These are phyloP conservation scores for Dendropsophus ebraccatus DNA, from an alignment of 2,113 vertebrate species.

Conservation along the genomic window DNA sequence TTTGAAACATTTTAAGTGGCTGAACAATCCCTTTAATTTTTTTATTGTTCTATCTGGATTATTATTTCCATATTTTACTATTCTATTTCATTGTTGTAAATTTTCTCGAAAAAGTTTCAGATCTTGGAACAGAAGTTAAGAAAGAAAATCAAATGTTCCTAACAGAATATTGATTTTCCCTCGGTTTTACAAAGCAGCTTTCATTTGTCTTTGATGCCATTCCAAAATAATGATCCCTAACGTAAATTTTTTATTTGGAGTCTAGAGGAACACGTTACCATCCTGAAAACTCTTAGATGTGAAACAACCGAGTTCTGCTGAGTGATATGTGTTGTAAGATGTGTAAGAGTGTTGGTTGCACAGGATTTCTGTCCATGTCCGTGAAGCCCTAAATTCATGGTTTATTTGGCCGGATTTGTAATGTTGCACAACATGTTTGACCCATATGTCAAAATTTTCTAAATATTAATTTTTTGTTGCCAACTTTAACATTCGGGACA, in stretches of 20 bases:
- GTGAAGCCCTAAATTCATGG: not conserved
- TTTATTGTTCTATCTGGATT: no score
- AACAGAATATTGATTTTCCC: not conserved
- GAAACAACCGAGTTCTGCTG: not conserved
- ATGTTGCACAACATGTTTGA: conserved; percentile 13
- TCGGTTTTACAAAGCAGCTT: not conserved
- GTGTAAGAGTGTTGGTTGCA: no score
- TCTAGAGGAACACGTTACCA: not conserved
- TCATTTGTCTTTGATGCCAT: not conserved
- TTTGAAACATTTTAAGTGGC: no score
- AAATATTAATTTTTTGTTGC: no score
- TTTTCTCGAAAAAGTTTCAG: not conserved
- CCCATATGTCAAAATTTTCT: not conserved
- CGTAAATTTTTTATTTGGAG: not conserved
- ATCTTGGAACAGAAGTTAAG: no score
- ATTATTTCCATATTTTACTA: not conserved
- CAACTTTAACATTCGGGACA: not conserved
- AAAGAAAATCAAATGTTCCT: not conserved
- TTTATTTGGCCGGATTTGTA: not conserved
- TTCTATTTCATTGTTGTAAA: not conserved
- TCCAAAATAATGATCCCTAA: not conserved
- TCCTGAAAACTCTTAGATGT: no score
- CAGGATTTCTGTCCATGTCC: not conserved
- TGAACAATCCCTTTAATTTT: no score
- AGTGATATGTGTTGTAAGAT: conserved; percentile 7